Base-by-base conservation (phyloP, 2,888 invertebrate genomes). In the Drosophila emarginata region DNA sequence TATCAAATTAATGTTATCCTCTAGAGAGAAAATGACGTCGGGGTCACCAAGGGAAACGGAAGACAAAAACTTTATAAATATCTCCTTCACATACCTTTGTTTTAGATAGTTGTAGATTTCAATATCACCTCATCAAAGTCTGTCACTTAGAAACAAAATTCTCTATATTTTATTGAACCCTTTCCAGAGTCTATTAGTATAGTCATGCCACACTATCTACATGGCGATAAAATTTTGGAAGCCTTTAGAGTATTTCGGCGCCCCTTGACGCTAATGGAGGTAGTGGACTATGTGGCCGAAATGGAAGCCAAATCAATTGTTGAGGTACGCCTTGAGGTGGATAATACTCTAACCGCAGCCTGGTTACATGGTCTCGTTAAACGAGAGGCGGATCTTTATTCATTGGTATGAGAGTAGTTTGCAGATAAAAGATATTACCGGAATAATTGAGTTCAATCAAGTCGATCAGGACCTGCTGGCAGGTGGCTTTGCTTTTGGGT, bases 261-360 rank as follows among this genome's bases (percentile, higher is more conserved):
- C 0, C 79, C 83, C 1, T 60, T 83, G 66, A 36, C 63, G 1
- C 36, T 80, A 40, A 67, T 72, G 0, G 83, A 85, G 61, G 71
- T 83, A 4, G 54, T 75, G 0, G 61, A 60, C 5, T 83, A 78
- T 45, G 80, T 83, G 37, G 73, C 85, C 26, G 82, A 82, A 40
- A 76, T 85, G 71, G 26, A 62, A 14, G 66, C 63, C 11, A 68
- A 52, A 11, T 2, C 73, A 0, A 9, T 40, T 1, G 4, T 7
- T 0, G 72, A 80, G 15, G 74, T 83, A 0, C 77, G 78, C 1
- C 61, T 78, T 4, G 40, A 57, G 0, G 82, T 83, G 21, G 79
- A 85, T 4, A 75, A 78, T 21, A 82, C 85, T 0, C 15, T 85
- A 56, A 79, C 82, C 0, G 85, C 83, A 3, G 83, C 73, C 61